Evolutionary conservation across 64 coral and sea anemone species (phyloP), one percentile per base, ranked within the genome.

Genomic region (Cladopsammia gracilis): DNA sequence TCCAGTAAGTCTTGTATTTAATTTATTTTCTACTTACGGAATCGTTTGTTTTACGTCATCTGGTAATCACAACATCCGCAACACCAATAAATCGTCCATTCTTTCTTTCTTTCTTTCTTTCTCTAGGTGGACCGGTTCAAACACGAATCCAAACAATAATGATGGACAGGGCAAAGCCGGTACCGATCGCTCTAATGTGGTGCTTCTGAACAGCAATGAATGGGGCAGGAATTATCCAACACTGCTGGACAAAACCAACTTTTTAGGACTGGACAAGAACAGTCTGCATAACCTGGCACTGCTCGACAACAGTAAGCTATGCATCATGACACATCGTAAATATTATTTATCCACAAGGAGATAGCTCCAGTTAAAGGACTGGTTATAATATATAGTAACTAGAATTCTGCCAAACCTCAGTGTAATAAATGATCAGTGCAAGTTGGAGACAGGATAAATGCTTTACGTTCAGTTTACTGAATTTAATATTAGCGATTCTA

Each of bases 131-230:
- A 98, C 97, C 45, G 97, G 97, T 9, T 98, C 97, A 2, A 98
- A 98, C 78, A 96, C 97, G 7, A 98, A 98, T 54, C 97, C 97
- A 1, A 98, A 96, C 44, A 96, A 94, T 60, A 98, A 98, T 62
- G 97, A 98, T 71, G 97, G 97, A 1, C 97, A 98, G 61, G 97
- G 97, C 1, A 96, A 94, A 45, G 97, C 97, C 19, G 94, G 97
- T 0, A 98, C 97, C 5, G 97, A 98, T 54, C 91, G 97, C 19
- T 94, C 91, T 10, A 98, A 98, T 72, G 78, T 96, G 10, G 78
- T 94, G n/a, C 57, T 98, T 51, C 78, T 96, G 18, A 88, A 65
- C 7, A 77, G 86, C 68, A 92, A 92, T 20, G 91, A 98, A 61
- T 89, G 91, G 82, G 91, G 94, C 49, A 90, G 78, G 26, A 98